phyloP scores from a whole-genome alignment of 2,113 vertebrate genomes.

The Pitta sordida region DNA sequence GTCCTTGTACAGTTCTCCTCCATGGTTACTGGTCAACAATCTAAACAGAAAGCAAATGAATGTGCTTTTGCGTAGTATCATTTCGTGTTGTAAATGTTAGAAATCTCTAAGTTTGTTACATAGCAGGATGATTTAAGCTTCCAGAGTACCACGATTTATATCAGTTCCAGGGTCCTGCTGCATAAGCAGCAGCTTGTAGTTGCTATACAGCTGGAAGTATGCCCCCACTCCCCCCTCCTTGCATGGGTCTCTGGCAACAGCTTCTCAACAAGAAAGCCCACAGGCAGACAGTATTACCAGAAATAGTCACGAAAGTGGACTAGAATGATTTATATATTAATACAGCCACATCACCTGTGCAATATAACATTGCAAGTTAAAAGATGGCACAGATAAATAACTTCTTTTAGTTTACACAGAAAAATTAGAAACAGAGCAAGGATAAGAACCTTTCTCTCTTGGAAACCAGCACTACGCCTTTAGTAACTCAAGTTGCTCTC shows the following conservation, averaged over 20 bases:
- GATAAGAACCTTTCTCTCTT: not conserved
- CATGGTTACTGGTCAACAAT: not conserved
- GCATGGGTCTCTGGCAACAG: not conserved
- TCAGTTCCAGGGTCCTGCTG: not conserved
- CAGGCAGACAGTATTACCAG: not conserved
- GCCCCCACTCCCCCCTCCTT: not conserved
- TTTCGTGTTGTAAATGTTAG: not conserved
- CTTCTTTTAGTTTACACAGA: not conserved
- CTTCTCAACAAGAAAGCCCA: not conserved
- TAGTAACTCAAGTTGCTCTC: not conserved
- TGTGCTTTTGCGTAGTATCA: not conserved
- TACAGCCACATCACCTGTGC: not conserved
- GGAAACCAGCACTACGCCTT: not conserved
- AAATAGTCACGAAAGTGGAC: not conserved
- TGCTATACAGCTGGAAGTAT: not conserved
- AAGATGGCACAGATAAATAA: not conserved
- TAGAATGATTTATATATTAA: not conserved
- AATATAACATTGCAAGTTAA: not conserved
- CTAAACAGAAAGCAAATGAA: not conserved
- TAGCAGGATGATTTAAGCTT: not conserved
- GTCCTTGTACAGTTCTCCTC: not conserved
- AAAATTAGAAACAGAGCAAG: not conserved
- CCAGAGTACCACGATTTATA: not conserved
- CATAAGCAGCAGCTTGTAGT: not conserved
- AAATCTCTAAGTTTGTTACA: not conserved